Evolutionary conservation across 2,113 vertebrate species (phyloP), one percentile per base, ranked within the genome.

Genomic region (Tympanuchus pallidicinctus): DNA sequence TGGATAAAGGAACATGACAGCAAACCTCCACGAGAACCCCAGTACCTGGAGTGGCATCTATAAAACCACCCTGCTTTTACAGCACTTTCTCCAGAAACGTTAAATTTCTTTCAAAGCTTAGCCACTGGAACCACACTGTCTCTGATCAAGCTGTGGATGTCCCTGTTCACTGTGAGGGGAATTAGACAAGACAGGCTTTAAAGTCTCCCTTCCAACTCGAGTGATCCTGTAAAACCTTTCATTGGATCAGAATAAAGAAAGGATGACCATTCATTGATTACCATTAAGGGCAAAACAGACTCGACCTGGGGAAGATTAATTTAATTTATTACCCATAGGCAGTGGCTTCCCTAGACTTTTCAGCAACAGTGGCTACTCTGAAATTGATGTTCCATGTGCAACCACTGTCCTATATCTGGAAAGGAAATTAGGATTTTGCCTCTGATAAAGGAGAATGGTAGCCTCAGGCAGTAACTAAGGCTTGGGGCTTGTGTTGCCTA

Each of bases 1-100:
- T 76, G 50, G 40, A 30, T 12, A 45, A 52, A 12, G 17, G 32
- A 8, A 17, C 52, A 30, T 34, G 32, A 40, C 27, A 50, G 42
- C 27, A 13, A 15, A 18, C 50, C 0, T 1, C 38, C 4, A 5
- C 30, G 34, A 57, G 18, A 34, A 5, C 15, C 20, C 19, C 27
- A 50, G n/a, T 20, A 6, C 45, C 24, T 21, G 20, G 12, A 85
- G 10, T 6, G 27, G 8, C 10, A 7, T 16, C 52, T 54, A 54
- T 28, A 30, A 54, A 54, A 16, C 4, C 6, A 12, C 24, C 40
- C 36, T 50, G 45, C 3, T 4, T 70, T 87, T 71, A 25, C 12
- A 50, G 2, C 13, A 19, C 34, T 71, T 54, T 47, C 28, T 56
- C 22, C 24, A 20, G 20, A n/a, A 48, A 5, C 7, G 5, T 54